phyloP scores from a whole-genome alignment of 1,140 invertebrate species.

The Agrypnia vestita region DNA sequence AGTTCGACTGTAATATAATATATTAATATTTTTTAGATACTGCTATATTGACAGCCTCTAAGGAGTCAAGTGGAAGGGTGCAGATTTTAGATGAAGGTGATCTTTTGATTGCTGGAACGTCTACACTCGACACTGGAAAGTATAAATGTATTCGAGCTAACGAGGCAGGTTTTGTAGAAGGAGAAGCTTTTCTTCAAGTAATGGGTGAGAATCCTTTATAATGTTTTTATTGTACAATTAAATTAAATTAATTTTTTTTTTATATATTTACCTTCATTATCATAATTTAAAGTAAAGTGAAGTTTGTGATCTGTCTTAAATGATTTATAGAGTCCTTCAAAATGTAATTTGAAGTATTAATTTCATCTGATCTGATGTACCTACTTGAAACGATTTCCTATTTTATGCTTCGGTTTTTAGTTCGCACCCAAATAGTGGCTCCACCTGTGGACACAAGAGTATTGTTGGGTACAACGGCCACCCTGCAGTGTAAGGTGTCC shows the following conservation, averaged over 20 bases:
- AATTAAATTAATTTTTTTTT: background rate
- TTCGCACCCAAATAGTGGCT: constrained; percentile 92
- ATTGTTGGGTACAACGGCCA: constrained; percentile 91
- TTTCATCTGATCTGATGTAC: too few species aligned
- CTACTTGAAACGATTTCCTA: too few species aligned
- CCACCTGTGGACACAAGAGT: constrained; percentile 93
- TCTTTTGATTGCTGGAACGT: constrained; percentile 89
- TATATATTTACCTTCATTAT: constrained; percentile 27
- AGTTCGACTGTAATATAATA: too few species aligned
- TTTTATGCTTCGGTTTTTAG: constrained; percentile 71
- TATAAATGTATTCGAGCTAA: constrained; percentile 93
- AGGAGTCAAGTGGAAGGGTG: constrained; percentile 75
- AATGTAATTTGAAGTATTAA: too few species aligned
- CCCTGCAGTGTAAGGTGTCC: constrained; percentile 94
- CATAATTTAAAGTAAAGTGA: too few species aligned
- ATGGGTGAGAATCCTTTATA: constrained; percentile 76
- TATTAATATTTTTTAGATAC: constrained; percentile 50
- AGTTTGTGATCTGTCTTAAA: too few species aligned
- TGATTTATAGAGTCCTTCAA: too few species aligned
- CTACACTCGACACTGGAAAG: constrained; percentile 86
- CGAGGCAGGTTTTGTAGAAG: constrained; percentile 88
- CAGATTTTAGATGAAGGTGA: constrained; percentile 90
- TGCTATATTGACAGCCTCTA: constrained; percentile 53
- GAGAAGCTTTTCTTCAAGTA: constrained; percentile 86
- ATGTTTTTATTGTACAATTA: constrained; percentile 26